These are phyloP conservation scores for Machaerirhynchus nigripectus DNA, from an alignment of 2,113 vertebrate species.

Conservation along the genomic window DNA sequence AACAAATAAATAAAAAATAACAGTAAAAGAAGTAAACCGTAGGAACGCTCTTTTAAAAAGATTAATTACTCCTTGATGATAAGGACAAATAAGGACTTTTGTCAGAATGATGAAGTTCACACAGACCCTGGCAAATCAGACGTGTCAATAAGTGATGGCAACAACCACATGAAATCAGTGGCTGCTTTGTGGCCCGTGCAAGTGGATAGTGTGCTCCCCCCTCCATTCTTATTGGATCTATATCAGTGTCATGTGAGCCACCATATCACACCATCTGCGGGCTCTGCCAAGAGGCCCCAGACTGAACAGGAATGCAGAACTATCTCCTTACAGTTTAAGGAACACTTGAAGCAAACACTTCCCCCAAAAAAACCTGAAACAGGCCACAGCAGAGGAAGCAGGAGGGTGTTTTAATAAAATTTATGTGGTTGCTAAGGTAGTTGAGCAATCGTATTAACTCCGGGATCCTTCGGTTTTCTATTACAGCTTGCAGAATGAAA, in stretches of 20 bases:
- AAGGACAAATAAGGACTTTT: neutral
- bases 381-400: neutral
- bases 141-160: neutral
- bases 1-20: neutral
- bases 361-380: neutral
- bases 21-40: neutral
- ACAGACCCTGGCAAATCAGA: neutral
- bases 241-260: neutral
- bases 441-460: neutral
- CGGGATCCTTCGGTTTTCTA: neutral
- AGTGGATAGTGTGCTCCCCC: neutral
- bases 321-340: neutral
- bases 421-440: neutral
- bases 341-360: neutral
- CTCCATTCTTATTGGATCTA: neutral
- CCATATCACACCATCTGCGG: neutral
- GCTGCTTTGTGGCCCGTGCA: neutral
- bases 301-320: neutral
- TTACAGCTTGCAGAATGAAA: neutral
- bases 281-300: neutral
- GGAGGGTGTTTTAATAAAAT: neutral
- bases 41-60: neutral
- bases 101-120: neutral
- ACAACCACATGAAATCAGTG: neutral
- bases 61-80: neutral